Base-by-base conservation (phyloP, 30 jellyfish, hydroid and myxozoan genomes). In the Phacellophora camtschatica region DNA sequence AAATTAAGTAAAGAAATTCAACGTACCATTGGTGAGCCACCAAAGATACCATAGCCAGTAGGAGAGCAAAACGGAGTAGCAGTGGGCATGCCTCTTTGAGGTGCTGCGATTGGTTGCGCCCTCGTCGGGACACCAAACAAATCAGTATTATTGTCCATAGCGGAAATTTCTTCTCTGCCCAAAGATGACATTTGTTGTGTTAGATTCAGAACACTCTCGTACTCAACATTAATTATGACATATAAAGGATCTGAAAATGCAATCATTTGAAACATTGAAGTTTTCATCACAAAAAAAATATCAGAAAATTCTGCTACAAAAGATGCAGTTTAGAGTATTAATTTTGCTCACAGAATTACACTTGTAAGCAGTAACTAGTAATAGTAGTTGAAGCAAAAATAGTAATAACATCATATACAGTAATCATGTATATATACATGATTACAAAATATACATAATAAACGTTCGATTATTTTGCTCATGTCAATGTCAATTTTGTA, bases 51-150 rank as follows among this genome's bases (percentile, higher is more conserved):
- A 68, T 77, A 77, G 11, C 94, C 97, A 28, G 96, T 87, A 16
- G 97, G 97, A 11, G 97, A 87, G 55, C 97, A 87, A 57, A 42
- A 87, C 23, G 97, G 97, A 8, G 97, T 87, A 5, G 89, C 84
- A 8, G 90, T 67, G 25, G 84, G 91, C 39, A 85, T 2, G 58
- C 85, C 80, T 22, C 96, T 53, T 16, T 29, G 83, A 8, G 96
- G 96, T 53, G 96, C 42, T 46, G 90, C 82, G 36, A 85, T 85
- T 10, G 96, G 96, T 41, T 85, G 85, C 3, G 96, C 86, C 36
- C 86, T 32, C 1, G 85, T 42, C 1, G 96, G 77, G 15, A 70
- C 35, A 41, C 29, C 58, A 30, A 3, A 5, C 16, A 78, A 32
- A 56, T 37, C 72, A 29, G 22, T 63, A 29, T 30, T 11, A 48